Conservation (phyloP, 92 coral and sea anemone genomes). For the Heliopora coerulea region DNA sequence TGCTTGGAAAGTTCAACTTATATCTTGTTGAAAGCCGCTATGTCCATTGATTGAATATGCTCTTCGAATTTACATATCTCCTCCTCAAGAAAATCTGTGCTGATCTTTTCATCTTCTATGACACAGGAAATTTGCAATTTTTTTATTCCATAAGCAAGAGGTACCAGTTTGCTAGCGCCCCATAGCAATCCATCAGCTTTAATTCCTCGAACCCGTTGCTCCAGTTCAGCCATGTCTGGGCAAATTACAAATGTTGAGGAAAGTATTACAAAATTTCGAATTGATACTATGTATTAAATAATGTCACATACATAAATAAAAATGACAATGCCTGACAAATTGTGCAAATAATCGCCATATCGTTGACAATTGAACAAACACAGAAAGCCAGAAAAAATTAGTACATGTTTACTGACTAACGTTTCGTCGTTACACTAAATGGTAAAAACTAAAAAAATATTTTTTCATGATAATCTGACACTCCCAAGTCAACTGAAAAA, state of each 20-base stretch:
- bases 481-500: too few relatives aligned
- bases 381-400: too few relatives aligned
- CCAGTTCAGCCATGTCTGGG: constrained; percentile 81
- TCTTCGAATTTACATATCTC: constrained; percentile 78
- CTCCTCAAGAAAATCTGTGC: constrained; percentile 86
- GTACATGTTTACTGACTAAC: too few relatives aligned
- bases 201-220: constrained; percentile 71
- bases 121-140: constrained; percentile 82
- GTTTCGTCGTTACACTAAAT: too few relatives aligned
- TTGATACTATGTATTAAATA: too few relatives aligned
- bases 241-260: neutral
- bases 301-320: too few relatives aligned
- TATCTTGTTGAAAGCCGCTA: constrained; percentile 93
- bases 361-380: too few relatives aligned
- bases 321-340: too few relatives aligned
- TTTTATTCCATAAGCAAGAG: constrained; percentile 90
- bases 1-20: constrained; percentile 21
- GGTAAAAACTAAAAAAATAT: too few relatives aligned
- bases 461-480: too few relatives aligned
- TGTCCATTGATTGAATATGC: constrained; percentile 80
- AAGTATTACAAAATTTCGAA: neutral
- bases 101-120: constrained; percentile 90
- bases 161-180: constrained; percentile 87
- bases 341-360: too few relatives aligned
- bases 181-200: constrained; percentile 79